phyloP scores from a whole-genome alignment of 2,113 vertebrate genomes.

The Phaethon lepturus region DNA sequence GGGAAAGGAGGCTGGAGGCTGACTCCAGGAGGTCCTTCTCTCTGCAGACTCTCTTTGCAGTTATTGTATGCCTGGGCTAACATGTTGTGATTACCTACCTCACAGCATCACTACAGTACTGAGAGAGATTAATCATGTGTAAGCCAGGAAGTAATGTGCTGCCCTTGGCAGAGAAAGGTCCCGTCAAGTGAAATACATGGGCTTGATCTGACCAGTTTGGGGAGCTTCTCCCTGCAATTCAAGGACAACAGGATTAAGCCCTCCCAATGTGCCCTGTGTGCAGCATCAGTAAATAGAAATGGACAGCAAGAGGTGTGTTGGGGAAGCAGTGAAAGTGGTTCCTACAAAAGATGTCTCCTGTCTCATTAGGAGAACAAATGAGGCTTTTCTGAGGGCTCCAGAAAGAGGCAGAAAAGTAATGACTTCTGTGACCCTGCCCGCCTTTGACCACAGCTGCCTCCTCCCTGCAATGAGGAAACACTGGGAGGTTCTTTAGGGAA shows the following conservation, averaged over 20 bases:
- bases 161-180: background rate
- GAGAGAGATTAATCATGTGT: background rate
- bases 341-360: background rate
- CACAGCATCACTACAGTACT: background rate
- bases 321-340: background rate
- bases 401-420: background rate
- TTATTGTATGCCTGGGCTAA: background rate
- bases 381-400: background rate
- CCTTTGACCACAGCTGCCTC: background rate
- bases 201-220: background rate
- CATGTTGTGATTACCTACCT: background rate
- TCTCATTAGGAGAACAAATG: background rate
- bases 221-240: background rate
- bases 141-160: background rate
- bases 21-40: background rate
- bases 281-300: background rate
- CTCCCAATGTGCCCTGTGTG: background rate
- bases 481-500: background rate
- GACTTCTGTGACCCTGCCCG: accelerated
- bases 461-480: background rate
- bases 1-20: background rate
- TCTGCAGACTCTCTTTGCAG: background rate
- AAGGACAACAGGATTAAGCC: background rate
- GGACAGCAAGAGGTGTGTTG: background rate
- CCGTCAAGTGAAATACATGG: background rate